Evolutionary conservation across 23 tunicate species (phyloP), one percentile per base, ranked within the genome.

Genomic region (Botrylloides violaceus): DNA sequence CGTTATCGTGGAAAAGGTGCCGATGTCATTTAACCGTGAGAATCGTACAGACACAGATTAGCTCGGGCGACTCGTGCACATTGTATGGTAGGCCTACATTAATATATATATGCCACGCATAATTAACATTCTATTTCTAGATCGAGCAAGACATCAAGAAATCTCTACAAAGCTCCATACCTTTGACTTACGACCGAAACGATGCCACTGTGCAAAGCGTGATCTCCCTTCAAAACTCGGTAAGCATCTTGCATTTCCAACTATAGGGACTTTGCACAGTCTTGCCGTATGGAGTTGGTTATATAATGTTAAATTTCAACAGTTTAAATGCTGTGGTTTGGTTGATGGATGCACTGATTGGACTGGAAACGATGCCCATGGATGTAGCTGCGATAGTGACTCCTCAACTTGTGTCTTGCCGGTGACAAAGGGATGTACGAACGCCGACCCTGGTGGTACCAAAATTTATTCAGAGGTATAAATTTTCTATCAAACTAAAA

Each of bases 321-420:
- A 85, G 93, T 85, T 85, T 72, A 58, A 85, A 79, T 85, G 93
- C 72, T 85, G 93, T 38, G 93, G 93, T 26, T 58, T 79, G 65
- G 72, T 85, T 57, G 74, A 58, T 57, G 93, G 93, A 66, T 85
- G 93, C 64, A 20, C 56, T 0, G 93, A 85, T 59, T 85, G 93
- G 93, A 32, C 32, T 4, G 59, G 59, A 30, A 80, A 77, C 2
- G 49, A 65, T 34, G 71, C 93, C 2, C 30, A 34, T 1, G 93
- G 84, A 22, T 85, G 93, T 49, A 22, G 75, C 25, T 85, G 93
- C 57, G 64, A n/a, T 22, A n/a, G 18, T 7, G 64, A 59, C 19
- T 12, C 30, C 7, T 7, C 7, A 9, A 27, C 35, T 63, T 31
- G 35, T 19, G 35, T 28, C 3, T 57, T 55, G 15, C n/a, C 31